Base-by-base conservation (phyloP, 1,140 invertebrate species). In the Lutraria rhynchaena region DNA sequence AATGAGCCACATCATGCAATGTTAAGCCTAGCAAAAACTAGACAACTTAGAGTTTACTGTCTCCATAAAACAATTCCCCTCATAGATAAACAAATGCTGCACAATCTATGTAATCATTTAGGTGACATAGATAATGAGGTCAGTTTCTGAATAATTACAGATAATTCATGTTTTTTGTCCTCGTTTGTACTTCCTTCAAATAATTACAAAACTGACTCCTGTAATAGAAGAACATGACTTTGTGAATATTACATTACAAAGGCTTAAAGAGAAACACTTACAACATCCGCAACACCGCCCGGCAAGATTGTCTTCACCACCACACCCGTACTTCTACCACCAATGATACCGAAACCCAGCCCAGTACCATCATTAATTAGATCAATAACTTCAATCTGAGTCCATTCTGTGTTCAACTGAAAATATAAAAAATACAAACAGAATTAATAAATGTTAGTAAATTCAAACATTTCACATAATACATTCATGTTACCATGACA, bases 261-360 rank as follows among this genome's bases (percentile, higher is more conserved):
- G 53, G 53, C 53, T 3, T 33, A 31, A 0, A 49, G 27, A 37
- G 5, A 15, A 11, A 67, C 41, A 93, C 93, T 94, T 91, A 97
- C 96, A 93, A 96, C 95, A 92, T 98, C 97, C 22, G 97, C 97
- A 11, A 97, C 96, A 85, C 97, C 97, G 27, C 97, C 97, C 17
- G 97, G 97, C 24, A 98, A 94, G 61, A 99, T 96, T 69, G 96
- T 99, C 92, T 99, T 99, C 73, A 99, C 97, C 11, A 99, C 97
- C 65, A 99, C 98, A n/a, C 98, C 98, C 27, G 98, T 98, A 90
- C 96, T 98, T 60, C 96, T 94, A 11, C 98, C 98, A 61, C 98
- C 98, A 83, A 99, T 97, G 84, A 99, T 97, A 65, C 98, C 98
- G 93, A 99, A 99, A 69, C 98, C 98, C 87, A 99, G 94, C 44